phyloP scores from a whole-genome alignment of 2,113 vertebrate species.

The Chamaetylas fuelleborni region DNA sequence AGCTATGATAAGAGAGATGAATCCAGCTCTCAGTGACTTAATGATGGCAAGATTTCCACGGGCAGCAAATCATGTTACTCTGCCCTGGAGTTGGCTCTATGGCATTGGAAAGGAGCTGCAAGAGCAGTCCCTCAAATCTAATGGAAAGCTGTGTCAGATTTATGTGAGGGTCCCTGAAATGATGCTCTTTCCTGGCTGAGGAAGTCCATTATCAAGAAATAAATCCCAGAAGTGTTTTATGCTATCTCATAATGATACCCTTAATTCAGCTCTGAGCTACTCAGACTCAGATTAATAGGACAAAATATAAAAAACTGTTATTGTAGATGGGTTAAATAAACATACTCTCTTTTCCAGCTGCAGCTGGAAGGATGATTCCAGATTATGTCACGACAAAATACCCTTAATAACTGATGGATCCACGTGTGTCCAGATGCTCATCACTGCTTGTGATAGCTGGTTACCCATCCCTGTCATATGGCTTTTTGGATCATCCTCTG shows the following conservation, averaged over 20 bases:
- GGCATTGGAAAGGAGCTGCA: not conserved
- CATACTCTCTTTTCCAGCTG: not conserved
- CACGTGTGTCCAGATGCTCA: not conserved
- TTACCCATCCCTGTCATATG: not conserved
- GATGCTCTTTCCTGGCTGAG: not conserved
- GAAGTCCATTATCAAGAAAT: not conserved
- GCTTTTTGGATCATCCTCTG: not conserved
- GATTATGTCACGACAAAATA: not conserved
- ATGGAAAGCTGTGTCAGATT: constrained; percentile 13
- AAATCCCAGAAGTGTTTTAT: not conserved
- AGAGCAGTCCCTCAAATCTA: not conserved
- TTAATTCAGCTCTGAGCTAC: not conserved
- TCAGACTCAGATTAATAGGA: not conserved
- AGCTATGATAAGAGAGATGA: not conserved
- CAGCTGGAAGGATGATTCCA: not conserved
- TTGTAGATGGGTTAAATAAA: not conserved
- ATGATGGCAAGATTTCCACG: not conserved
- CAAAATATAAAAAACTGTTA: not conserved
- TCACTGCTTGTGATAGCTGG: not conserved
- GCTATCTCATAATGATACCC: not conserved
- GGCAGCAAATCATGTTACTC: not conserved
- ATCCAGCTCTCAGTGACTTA: not conserved
- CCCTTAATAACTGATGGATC: not conserved
- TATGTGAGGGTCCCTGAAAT: not conserved
- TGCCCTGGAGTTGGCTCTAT: not conserved